Conservation (phyloP, 2,888 invertebrate species). For the Brachynemurus nebulosus region DNA sequence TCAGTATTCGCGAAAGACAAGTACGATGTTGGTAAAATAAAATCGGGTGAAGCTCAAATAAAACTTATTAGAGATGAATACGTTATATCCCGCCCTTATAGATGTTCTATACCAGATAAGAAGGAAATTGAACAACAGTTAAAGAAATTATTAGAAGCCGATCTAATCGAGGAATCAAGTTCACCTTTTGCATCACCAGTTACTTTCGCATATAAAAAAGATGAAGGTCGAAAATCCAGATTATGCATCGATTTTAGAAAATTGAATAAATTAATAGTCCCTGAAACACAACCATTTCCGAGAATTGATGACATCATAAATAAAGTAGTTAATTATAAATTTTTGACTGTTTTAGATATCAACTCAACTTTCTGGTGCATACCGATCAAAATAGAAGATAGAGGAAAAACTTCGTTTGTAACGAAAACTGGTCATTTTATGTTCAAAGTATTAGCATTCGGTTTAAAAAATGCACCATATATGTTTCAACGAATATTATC, state of each 20-base stretch:
- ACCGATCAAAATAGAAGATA: constrained; percentile 13
- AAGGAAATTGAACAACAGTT: background rate
- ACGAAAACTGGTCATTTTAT: constrained; percentile 14
- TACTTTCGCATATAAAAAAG: background rate
- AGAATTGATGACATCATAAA: background rate
- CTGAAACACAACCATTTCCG: background rate
- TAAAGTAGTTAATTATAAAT: background rate
- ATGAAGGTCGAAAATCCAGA: background rate
- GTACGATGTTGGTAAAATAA: background rate
- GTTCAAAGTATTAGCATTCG: constrained; percentile 15
- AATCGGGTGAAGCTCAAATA: background rate
- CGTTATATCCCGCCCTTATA: background rate
- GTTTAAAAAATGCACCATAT: constrained; percentile 17
- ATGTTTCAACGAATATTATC: constrained; percentile 19
- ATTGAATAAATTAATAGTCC: background rate
- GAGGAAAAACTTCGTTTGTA: constrained; percentile 16
- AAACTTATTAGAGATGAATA: background rate
- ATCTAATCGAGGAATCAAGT: background rate
- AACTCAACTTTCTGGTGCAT: constrained; percentile 15
- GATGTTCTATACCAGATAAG: background rate
- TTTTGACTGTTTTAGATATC: background rate
- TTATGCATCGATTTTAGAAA: background rate
- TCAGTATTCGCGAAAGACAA: background rate
- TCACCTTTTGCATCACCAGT: constrained; percentile 2
- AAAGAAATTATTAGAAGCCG: background rate